Conservation (phyloP, 2,888 invertebrate genomes). For the Ormyrus nitidulus region DNA sequence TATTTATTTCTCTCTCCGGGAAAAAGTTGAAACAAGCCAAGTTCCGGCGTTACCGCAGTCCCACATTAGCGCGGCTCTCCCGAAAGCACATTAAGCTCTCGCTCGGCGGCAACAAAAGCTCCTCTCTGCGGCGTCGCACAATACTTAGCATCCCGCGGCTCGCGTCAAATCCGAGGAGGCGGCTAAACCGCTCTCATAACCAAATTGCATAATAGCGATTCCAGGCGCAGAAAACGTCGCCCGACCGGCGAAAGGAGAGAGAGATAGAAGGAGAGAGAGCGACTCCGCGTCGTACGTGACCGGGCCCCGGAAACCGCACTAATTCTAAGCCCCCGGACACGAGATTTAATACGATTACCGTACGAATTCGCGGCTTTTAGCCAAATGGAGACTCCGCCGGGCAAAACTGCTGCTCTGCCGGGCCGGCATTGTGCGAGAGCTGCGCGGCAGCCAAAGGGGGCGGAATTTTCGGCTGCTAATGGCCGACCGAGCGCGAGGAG, state of each 20-base stretch:
- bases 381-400: constrained; percentile 15
- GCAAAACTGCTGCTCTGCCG: background rate
- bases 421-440: background rate
- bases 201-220: constrained; percentile 46
- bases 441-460: background rate
- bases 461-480: no score
- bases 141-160: background rate
- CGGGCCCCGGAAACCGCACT: constrained; percentile 61
- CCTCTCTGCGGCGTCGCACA: background rate
- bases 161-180: constrained; percentile 31
- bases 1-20: no score
- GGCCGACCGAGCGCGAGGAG: background rate
- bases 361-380: constrained; percentile 55
- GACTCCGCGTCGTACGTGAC: constrained; percentile 42
- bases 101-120: background rate
- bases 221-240: background rate
- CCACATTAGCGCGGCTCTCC: no score
- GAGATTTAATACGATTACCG: constrained; percentile 68
- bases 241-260: background rate
- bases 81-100: no score
- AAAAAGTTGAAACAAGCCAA: no score
- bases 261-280: background rate
- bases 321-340: constrained; percentile 63
- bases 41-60: no score
- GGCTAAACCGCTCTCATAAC: constrained; percentile 27